A percentile compares a stretch with the other conserved stretches of the same genome.
Evolutionary conservation across 2,888 invertebrate species (phyloP).

Genomic region (Campaea margaritaria): DNA sequence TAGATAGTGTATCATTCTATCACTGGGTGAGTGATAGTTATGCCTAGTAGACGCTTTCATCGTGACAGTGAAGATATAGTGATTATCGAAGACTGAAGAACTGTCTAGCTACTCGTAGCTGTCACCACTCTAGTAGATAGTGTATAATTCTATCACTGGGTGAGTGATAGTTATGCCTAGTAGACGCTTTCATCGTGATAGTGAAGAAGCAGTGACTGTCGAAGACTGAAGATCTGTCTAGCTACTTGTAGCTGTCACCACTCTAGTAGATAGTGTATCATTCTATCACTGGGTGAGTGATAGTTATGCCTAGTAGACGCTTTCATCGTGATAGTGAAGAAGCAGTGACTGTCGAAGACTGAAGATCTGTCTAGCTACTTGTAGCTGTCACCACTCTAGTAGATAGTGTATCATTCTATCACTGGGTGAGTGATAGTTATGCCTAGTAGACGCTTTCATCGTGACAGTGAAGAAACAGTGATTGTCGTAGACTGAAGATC

Average conservation of each 20-base stretch:
- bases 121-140: conserved; percentile 24
- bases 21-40: conserved; percentile 33
- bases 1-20: conserved; percentile 31
- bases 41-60: conserved; percentile 10
- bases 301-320: conserved; percentile 17
- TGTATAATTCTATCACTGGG: conserved; percentile 39
- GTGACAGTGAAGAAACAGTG: background rate
- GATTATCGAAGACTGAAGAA: conserved; percentile 1
- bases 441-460: conserved; percentile 13
- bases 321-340: no score
- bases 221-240: background rate
- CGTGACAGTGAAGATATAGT: background rate
- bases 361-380: conserved; percentile 8
- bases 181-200: conserved; percentile 9
- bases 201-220: no score
- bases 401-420: conserved; percentile 33
- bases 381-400: conserved; percentile 24
- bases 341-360: no score
- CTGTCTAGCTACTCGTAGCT: no score
- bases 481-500: background rate
- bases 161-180: conserved; percentile 31
- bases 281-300: conserved; percentile 40
- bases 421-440: conserved; percentile 32
- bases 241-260: conserved; percentile 20
- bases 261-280: conserved; percentile 24